A percentile compares a stretch with the other conserved stretches of the same genome.
Evolutionary conservation across 2,113 vertebrate species (phyloP).

Genomic region (Pithys albifrons): DNA sequence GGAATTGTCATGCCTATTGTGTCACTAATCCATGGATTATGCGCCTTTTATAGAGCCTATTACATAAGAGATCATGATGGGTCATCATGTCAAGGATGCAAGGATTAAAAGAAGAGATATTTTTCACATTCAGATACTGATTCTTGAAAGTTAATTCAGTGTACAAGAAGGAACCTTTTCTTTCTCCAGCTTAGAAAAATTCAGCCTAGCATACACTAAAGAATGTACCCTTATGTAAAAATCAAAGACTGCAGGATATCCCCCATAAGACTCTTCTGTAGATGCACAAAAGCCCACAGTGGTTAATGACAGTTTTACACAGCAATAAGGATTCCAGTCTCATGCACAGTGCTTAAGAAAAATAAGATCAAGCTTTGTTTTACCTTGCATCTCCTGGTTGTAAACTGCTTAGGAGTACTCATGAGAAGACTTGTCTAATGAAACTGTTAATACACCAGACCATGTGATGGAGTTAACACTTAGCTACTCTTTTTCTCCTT

Average conservation of each 20-base stretch:
- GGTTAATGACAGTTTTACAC: not conserved
- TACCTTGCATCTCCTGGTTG: not conserved
- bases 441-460: not conserved
- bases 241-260: not conserved
- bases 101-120: not conserved
- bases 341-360: not conserved
- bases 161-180: not conserved
- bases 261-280: not conserved
- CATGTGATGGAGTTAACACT: not conserved
- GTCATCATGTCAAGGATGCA: not conserved
- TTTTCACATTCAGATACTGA: not conserved
- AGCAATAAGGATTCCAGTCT: not conserved
- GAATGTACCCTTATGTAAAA: not conserved
- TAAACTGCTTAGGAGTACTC: not conserved
- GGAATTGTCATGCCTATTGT: not conserved
- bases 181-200: not conserved
- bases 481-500: not conserved
- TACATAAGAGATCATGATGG: constrained; percentile 15
- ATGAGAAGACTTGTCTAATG: not conserved
- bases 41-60: constrained; percentile 42
- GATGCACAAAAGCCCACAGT: not conserved
- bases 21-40: constrained; percentile 38
- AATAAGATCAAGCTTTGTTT: not conserved
- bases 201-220: not conserved
- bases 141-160: not conserved